phyloP scores from a whole-genome alignment of 2,888 invertebrate genomes.

The Drosophila putrida region DNA sequence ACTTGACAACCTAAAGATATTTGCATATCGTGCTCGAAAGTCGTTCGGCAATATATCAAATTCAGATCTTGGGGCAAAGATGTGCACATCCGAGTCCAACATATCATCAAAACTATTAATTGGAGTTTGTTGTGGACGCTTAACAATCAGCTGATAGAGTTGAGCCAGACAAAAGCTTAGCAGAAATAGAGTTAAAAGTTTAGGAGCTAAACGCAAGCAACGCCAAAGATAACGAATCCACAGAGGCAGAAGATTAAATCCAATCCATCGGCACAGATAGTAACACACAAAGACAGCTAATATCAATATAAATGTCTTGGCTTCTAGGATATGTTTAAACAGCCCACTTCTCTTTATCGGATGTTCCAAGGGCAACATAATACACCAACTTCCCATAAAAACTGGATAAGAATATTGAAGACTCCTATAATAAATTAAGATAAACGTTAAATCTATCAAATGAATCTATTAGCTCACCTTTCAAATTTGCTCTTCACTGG shows the following conservation, averaged over 20 bases:
- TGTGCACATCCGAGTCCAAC: slow-evolving; percentile 39
- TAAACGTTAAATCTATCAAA: too few species aligned
- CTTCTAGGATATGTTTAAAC: slow-evolving; percentile 23
- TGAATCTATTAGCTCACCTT: background rate
- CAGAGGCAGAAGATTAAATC: background rate
- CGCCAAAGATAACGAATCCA: background rate
- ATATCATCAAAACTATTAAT: slow-evolving; percentile 59
- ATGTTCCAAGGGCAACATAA: slow-evolving; percentile 57
- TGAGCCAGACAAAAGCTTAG: slow-evolving; percentile 47
- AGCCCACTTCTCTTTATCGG: slow-evolving; percentile 10
- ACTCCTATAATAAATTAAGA: background rate
- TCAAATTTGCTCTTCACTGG: background rate
- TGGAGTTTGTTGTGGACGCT: slow-evolving; percentile 2
- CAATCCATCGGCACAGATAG: background rate
- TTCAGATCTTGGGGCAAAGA: slow-evolving; percentile 43
- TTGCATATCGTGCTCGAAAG: slow-evolving; percentile 61
- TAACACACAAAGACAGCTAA: background rate
- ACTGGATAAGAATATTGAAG: slow-evolving; percentile 54
- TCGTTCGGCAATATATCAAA: slow-evolving; percentile 30
- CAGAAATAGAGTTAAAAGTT: slow-evolving; percentile 25
- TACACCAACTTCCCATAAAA: slow-evolving; percentile 45
- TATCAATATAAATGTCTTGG: slow-evolving; percentile 6
- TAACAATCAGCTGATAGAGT: slow-evolving; percentile 35
- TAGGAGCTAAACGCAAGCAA: background rate
- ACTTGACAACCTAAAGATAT: slow-evolving; percentile 47